Conservation (phyloP, 2,113 vertebrate genomes). For the Cranoglanis bouderius region DNA sequence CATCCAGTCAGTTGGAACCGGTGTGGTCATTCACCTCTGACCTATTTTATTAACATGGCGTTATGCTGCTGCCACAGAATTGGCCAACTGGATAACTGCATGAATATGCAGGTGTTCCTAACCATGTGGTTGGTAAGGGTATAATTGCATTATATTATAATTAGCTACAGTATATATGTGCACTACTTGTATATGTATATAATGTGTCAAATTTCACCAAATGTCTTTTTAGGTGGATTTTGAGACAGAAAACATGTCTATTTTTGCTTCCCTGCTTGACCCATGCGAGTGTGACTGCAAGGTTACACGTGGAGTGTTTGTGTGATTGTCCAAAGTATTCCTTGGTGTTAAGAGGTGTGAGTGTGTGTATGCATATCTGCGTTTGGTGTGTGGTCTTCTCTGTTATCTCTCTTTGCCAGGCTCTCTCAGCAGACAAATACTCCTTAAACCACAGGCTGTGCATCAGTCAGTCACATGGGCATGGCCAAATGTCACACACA, state of each 20-base stretch:
- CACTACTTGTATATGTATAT: not conserved
- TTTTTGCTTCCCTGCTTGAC: slow-evolving; percentile 45
- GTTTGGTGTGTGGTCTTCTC: slow-evolving; percentile 30
- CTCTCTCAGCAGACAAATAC: slow-evolving; percentile 66
- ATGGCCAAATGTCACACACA: slow-evolving; percentile 67
- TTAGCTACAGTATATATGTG: not conserved
- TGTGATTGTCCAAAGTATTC: slow-evolving; percentile 20
- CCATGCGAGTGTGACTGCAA: not conserved
- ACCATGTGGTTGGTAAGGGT: not conserved
- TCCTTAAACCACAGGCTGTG: slow-evolving; percentile 74
- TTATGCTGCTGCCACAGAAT: not conserved
- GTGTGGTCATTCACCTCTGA: not conserved
- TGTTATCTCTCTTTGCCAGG: slow-evolving; percentile 75
- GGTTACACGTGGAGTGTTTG: slow-evolving; percentile 9
- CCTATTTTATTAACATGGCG: not conserved
- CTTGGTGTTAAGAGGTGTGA: slow-evolving; percentile 22
- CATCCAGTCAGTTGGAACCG: not conserved
- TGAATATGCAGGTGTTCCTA: not conserved
- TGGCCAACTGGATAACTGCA: not conserved
- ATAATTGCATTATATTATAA: not conserved
- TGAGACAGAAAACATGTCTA: not conserved
- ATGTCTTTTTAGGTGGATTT: not conserved
- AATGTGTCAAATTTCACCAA: not conserved
- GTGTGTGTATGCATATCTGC: slow-evolving; percentile 48
- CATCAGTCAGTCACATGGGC: slow-evolving; percentile 68